Evolutionary conservation across 2,797 vertebrate species (phyloP), one percentile per base, ranked within the genome.

Genomic region (Sylvia borin): DNA sequence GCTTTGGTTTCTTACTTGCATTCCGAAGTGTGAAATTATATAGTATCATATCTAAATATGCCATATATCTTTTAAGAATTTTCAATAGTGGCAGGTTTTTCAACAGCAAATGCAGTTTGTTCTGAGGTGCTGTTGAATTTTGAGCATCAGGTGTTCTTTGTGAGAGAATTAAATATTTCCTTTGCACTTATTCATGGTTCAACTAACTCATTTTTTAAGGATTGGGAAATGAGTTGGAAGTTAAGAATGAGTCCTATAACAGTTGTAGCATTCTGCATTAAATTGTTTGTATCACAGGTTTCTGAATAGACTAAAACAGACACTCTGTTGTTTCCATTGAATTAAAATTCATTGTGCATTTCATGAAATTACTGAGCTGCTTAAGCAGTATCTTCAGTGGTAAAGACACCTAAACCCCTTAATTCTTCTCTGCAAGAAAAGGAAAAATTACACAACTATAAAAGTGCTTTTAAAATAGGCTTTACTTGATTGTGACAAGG

Each of bases 31-130:
- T 18, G 32, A 17, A 53, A 24, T 77, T 38, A 51, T 54, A 13
- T 0, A 57, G 7, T 36, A 55, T 22, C 21, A 12, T 29, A 21
- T 54, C 36, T 72, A 58, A 51, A 22, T 65, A 19, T 32, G 24
- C 29, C 20, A 0, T 71, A 1, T n/a, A 2, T 42, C 11, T 70
- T 62, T 22, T 25, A 40, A 20, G 18, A 40, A 9, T 24, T 25
- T 31, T 25, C 31, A 57, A 0, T 67, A n/a, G 26, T 18, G 34
- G 5, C 10, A 65, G 26, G 1, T 36, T 51, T 83, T 84, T 76
- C 40, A 50, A 2, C 20, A 48, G 11, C 11, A 42, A 32, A n/a
- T 55, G 13, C 32, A 54, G 14, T 50, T 68, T 68, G 47, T 75
- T 88, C 36, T 70, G 77, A 81, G 36, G 18, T 66, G 42, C 45